A percentile compares a stretch with the other conserved stretches of the same genome.
phyloP scores from a whole-genome alignment of 2,797 vertebrate species.

The Chelidonichthys spinosus region DNA sequence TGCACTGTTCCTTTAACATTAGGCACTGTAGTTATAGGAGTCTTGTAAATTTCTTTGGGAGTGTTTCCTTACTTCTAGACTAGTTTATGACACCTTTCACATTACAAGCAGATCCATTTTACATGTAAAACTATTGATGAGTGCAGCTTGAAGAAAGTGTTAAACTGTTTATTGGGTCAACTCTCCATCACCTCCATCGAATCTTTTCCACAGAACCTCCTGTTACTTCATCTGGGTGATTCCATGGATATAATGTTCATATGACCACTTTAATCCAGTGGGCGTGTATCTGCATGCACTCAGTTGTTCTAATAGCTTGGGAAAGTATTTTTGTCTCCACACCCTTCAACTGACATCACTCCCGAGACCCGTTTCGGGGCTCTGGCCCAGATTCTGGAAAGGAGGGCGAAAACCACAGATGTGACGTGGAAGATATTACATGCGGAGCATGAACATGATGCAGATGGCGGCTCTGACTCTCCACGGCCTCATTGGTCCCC shows the following conservation, averaged over 20 bases:
- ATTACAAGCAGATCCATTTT: not conserved
- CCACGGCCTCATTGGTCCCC: not conserved
- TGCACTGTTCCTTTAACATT: not conserved
- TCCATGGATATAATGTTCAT: slow-evolving; percentile 36
- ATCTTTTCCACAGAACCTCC: slow-evolving; percentile 21
- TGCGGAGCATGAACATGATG: slow-evolving; percentile 28
- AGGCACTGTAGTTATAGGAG: not conserved
- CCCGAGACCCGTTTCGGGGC: slow-evolving; percentile 52
- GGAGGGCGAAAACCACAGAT: slow-evolving; percentile 50
- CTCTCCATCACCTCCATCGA: slow-evolving; percentile 7
- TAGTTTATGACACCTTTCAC: not conserved
- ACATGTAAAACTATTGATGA: not conserved
- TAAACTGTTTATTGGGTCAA: not conserved
- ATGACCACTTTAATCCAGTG: slow-evolving; percentile 32
- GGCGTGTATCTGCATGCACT: slow-evolving; percentile 46
- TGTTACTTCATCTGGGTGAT: slow-evolving; percentile 41
- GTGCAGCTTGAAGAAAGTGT: not conserved
- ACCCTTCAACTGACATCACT: slow-evolving; percentile 67
- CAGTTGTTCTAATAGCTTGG: slow-evolving; percentile 60
- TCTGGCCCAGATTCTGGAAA: slow-evolving; percentile 53
- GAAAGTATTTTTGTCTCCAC: slow-evolving; percentile 65
- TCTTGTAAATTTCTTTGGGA: too few relatives aligned
- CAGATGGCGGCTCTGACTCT: slow-evolving; percentile 46
- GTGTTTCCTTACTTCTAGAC: not conserved
- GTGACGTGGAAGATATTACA: slow-evolving; percentile 49